Percentiles rank a stretch among this genome's conserved stretches.
Conservation (phyloP, 2,888 invertebrate genomes). For the Eugnorisma glareosa region DNA sequence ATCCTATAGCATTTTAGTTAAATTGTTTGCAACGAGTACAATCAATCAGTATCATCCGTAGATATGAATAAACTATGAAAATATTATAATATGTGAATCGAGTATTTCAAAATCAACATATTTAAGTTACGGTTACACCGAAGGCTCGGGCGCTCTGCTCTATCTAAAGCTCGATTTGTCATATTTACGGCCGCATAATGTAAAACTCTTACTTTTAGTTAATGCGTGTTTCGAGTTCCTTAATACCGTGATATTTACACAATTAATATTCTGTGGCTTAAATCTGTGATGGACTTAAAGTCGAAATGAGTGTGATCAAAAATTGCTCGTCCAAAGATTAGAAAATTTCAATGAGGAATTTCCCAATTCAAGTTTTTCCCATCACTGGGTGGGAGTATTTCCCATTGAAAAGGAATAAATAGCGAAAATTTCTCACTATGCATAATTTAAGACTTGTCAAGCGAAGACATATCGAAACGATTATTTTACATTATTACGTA, state of each 20-base stretch:
- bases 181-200: background rate
- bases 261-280: slow-evolving; percentile 28
- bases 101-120: background rate
- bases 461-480: slow-evolving; percentile 62
- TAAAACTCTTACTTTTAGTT: slow-evolving; percentile 16
- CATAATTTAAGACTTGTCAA: slow-evolving; percentile 70
- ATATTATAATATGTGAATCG: background rate
- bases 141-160: background rate
- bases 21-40: background rate
- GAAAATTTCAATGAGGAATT: slow-evolving; percentile 51
- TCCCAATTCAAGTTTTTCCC: slow-evolving; percentile 41
- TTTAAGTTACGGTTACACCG: background rate
- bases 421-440: slow-evolving; percentile 52
- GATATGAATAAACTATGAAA: too few species aligned
- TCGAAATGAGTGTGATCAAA: slow-evolving; percentile 48
- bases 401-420: slow-evolving; percentile 30
- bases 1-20: too few species aligned
- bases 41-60: background rate
- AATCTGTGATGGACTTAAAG: slow-evolving; percentile 62
- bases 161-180: background rate
- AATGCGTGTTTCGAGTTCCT: slow-evolving; percentile 54
- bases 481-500: slow-evolving; percentile 61
- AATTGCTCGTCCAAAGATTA: slow-evolving; percentile 64
- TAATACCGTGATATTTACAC: slow-evolving; percentile 24
- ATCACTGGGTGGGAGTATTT: slow-evolving; percentile 17